Percentiles rank a stretch among this genome's conserved stretches.
Conservation (phyloP, 1,140 invertebrate genomes). For the Philopotamus ludificatus region DNA sequence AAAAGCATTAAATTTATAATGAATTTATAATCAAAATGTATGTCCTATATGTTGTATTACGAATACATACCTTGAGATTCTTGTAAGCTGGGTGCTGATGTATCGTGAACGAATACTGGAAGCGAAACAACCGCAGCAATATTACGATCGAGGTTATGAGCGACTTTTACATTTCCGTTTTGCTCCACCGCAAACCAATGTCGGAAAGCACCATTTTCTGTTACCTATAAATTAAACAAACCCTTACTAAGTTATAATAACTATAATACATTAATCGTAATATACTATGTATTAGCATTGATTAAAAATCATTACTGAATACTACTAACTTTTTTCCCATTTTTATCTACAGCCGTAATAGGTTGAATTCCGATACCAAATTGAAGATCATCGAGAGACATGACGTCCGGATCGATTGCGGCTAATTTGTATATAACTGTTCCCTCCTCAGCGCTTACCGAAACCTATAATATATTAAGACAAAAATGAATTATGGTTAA, state of each 20-base stretch:
- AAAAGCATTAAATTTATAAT: neutral
- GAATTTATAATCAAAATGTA: neutral
- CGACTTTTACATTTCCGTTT: slow-evolving; percentile 73
- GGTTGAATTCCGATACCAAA: slow-evolving; percentile 72
- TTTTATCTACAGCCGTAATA: slow-evolving; percentile 73
- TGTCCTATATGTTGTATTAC: neutral
- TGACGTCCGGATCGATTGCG: slow-evolving; percentile 81
- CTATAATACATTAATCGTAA: neutral
- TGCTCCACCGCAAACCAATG: slow-evolving; percentile 69
- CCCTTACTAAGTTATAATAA: neutral
- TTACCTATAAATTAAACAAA: slow-evolving; percentile 44
- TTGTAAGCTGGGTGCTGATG: slow-evolving; percentile 73
- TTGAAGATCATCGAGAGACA: slow-evolving; percentile 65
- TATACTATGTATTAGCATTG: neutral
- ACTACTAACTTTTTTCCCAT: slow-evolving; percentile 81
- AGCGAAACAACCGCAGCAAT: slow-evolving; percentile 71
- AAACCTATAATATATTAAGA: slow-evolving; percentile 50
- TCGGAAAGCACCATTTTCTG: slow-evolving; percentile 57
- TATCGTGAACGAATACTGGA: slow-evolving; percentile 78
- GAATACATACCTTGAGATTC: slow-evolving; percentile 65
- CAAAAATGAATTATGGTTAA: neutral
- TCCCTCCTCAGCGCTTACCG: slow-evolving; percentile 74
- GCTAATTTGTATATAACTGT: slow-evolving; percentile 71
- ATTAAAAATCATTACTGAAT: neutral
- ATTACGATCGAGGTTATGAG: slow-evolving; percentile 64